Evolutionary conservation across 2,113 vertebrate genomes (phyloP), one percentile per base, ranked within the genome.

Genomic region (Jaculus jaculus): DNA sequence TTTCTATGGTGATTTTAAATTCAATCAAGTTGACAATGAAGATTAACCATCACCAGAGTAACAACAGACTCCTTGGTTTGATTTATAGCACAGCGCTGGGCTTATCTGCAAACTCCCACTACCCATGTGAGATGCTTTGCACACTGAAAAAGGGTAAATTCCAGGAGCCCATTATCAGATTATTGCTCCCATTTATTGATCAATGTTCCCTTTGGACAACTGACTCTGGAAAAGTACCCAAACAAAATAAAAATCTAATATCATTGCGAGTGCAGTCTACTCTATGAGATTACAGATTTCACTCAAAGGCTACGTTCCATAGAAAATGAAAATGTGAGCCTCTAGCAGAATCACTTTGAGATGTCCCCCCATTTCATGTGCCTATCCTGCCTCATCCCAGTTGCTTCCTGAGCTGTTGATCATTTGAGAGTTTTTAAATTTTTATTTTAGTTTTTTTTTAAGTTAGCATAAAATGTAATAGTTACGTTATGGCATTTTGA

Each of bases 231-330:
- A 84, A 90, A 75, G 18, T 58, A 73, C 26, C 58, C 47, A 85
- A 80, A 93, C 71, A 82, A 93, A 96, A 95, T 63, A 71, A 81
- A 91, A 87, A 83, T 71, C 37, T 21, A 26, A n/a, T 86, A n/a
- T 18, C 0, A 9, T 83, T 71, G 74, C n/a, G 54, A 93, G n/a
- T 61, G n/a, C 8, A 18, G 54, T 42, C 58, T 58, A 51, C 32
- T 89, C 89, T 81, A 51, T 71, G 54, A 92, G 94, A 68, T 69
- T 34, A 72, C 60, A 61, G 34, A 66, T 69, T 88, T 84, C 82
- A 68, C 30, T 88, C 84, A 74, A 73, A 94, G 74, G 82, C 80
- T 79, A 54, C 68, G 47, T 90, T 89, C 39, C 42, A 51, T 7
- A 34, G 79, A 90, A 90, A 93, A 72, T 74, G 28, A 84, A 87